These are phyloP conservation scores for Lacerta bilineata DNA, from an alignment of 2,797 vertebrate species.

Conservation along the genomic window DNA sequence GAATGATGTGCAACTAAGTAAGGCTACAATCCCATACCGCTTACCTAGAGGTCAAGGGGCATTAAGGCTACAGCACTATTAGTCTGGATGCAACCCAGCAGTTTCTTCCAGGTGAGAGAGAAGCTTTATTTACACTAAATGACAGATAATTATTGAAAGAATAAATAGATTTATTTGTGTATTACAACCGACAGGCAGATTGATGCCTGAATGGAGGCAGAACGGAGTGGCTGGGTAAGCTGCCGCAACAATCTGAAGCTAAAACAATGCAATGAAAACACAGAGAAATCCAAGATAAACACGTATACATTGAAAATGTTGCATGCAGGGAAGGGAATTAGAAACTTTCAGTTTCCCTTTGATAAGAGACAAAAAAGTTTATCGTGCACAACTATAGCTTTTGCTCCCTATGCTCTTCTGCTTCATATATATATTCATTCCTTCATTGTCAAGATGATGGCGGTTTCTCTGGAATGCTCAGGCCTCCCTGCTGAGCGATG, in stretches of 20 bases:
- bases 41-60: no score
- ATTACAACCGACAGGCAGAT: slow-evolving; percentile 55
- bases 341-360: slow-evolving; percentile 50
- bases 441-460: slow-evolving; percentile 50
- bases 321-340: neutral
- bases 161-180: neutral
- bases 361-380: slow-evolving; percentile 46
- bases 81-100: neutral
- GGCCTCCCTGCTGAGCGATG: slow-evolving; percentile 49
- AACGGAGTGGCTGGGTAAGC: slow-evolving; percentile 53
- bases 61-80: neutral
- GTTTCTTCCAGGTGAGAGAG: neutral
- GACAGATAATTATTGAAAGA: neutral
- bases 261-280: slow-evolving; percentile 16
- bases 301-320: neutral
- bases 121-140: neutral
- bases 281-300: slow-evolving; percentile 44
- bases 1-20: neutral
- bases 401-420: neutral
- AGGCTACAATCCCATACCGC: neutral
- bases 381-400: slow-evolving; percentile 47
- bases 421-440: slow-evolving; percentile 17
- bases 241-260: slow-evolving; percentile 43
- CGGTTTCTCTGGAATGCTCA: neutral
- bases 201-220: slow-evolving; percentile 36